Evolutionary conservation across 2,888 invertebrate genomes (phyloP).

Genomic region (Doris montereyensis): DNA sequence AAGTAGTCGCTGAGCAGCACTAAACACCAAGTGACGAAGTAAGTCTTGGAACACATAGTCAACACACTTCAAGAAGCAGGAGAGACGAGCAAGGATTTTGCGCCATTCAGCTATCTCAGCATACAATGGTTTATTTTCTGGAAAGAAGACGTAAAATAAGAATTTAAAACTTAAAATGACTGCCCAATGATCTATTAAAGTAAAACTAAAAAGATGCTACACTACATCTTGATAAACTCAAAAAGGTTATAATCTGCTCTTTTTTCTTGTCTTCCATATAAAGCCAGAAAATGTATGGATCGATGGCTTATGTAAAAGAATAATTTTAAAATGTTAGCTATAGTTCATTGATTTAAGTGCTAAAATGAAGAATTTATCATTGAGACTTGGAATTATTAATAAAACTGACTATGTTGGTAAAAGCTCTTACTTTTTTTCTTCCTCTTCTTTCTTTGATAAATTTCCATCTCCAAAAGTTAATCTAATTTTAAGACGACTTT

Average conservation of each 20-base stretch:
- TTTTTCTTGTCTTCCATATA: no score
- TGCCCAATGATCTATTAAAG: no score
- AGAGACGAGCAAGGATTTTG: conserved; percentile 66
- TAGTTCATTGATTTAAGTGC: not conserved
- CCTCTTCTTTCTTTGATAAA: conserved; percentile 22
- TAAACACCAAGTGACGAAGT: conserved; percentile 68
- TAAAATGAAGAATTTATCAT: no score
- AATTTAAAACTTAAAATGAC: no score
- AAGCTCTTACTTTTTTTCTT: conserved; percentile 34
- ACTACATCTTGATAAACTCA: no score
- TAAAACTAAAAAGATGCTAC: no score
- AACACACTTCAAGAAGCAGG: conserved; percentile 67
- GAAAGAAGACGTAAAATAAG: not conserved
- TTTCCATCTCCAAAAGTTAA: conserved; percentile 13
- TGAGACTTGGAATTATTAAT: no score
- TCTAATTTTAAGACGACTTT: conserved; percentile 15
- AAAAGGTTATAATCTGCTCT: no score
- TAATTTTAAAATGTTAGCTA: no score
- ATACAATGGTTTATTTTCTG: conserved; percentile 64
- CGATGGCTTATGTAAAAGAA: no score
- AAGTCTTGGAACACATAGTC: conserved; percentile 70
- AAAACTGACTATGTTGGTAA: no score
- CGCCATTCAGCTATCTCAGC: conserved; percentile 72
- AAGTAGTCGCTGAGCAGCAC: conserved; percentile 62
- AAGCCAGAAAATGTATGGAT: no score